These are phyloP conservation scores for Novumbra hubbsi DNA, from an alignment of 2,797 vertebrate genomes.

Conservation along the genomic window DNA sequence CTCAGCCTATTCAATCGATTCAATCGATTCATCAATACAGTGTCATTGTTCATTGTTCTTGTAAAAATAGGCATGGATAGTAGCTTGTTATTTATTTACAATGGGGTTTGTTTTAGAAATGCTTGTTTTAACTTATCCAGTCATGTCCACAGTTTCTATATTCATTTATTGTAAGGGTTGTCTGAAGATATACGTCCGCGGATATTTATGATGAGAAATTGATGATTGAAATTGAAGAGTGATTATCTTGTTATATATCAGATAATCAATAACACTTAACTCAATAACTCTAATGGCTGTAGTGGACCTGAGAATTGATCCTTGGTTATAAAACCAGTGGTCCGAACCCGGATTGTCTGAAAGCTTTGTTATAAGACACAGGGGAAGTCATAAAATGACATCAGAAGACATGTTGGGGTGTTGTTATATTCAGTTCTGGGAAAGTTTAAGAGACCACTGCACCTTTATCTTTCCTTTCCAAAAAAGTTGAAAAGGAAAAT, in stretches of 20 bases:
- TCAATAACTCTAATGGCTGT: neutral
- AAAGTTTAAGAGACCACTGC: too few species aligned
- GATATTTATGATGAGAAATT: neutral
- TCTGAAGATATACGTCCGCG: neutral
- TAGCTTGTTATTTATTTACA: neutral
- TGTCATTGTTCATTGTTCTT: neutral
- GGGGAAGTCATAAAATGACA: too few species aligned
- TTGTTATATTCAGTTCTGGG: too few species aligned
- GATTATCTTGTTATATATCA: neutral
- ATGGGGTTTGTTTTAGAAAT: neutral
- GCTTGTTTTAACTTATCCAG: neutral
- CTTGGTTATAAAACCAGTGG: too few species aligned
- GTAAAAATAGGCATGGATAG: neutral
- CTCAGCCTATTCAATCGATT: neutral
- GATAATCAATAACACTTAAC: neutral
- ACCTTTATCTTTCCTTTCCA: too few species aligned
- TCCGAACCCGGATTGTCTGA: too few species aligned
- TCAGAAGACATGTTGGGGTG: too few species aligned
- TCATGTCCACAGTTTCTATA: neutral
- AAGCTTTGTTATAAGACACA: too few species aligned
- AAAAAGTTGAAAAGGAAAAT: too few species aligned
- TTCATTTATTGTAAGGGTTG: neutral
- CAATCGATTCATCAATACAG: neutral
- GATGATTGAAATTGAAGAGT: neutral
- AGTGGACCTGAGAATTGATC: too few species aligned